A percentile compares a stretch with the other conserved stretches of the same genome.
Conservation (phyloP, 2,888 invertebrate genomes). For the Ornithoptera alexandrae region DNA sequence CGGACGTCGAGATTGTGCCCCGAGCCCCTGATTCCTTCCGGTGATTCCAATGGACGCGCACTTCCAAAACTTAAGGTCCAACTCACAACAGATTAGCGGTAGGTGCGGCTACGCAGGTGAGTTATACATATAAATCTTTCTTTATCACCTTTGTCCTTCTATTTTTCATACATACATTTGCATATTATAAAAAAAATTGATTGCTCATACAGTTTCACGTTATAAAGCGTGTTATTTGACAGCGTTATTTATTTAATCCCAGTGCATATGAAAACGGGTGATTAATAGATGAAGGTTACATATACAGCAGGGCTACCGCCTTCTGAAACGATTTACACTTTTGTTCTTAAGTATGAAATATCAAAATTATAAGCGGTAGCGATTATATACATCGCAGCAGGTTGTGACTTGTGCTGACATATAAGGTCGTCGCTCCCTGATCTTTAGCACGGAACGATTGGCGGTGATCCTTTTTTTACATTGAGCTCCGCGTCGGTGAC, state of each 20-base stretch:
- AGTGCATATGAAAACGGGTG: too few relatives aligned
- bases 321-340: too few relatives aligned
- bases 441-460: conserved; percentile 71
- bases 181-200: too few relatives aligned
- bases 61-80: conserved; percentile 33
- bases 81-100: conserved; percentile 28
- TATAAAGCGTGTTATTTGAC: too few relatives aligned
- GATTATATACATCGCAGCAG: conserved; percentile 35
- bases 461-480: conserved; percentile 66
- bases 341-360: too few relatives aligned
- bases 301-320: too few relatives aligned
- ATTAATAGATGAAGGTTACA: too few relatives aligned
- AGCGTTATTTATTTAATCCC: too few relatives aligned
- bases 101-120: conserved; percentile 7
- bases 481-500: conserved; percentile 50
- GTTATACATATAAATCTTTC: neutral
- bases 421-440: conserved; percentile 72
- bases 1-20: conserved; percentile 76
- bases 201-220: too few relatives aligned
- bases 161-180: too few relatives aligned
- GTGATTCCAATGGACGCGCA: conserved; percentile 48
- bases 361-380: conserved; percentile 2
- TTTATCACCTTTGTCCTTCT: too few relatives aligned
- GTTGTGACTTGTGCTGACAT: conserved; percentile 37
- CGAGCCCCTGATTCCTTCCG: conserved; percentile 78